phyloP scores from a whole-genome alignment of 2,113 vertebrate species.

The Anarhynchus alexandrinus region DNA sequence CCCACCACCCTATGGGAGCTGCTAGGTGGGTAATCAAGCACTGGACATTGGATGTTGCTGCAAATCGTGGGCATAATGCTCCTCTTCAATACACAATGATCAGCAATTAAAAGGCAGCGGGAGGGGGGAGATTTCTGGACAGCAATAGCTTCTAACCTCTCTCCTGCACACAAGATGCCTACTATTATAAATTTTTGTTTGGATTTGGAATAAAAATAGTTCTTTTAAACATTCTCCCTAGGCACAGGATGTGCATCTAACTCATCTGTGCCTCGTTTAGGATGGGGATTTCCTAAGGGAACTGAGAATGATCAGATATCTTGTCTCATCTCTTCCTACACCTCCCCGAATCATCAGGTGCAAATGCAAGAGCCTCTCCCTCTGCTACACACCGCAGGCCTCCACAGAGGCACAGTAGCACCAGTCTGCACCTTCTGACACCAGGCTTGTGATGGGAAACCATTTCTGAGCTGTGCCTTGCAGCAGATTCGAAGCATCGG shows the following conservation, averaged over 20 bases:
- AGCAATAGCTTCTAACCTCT: background rate
- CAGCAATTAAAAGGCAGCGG: background rate
- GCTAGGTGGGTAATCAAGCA: background rate
- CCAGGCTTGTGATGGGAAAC: background rate
- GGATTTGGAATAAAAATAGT: background rate
- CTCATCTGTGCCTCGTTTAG: rapidly evolving
- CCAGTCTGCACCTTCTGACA: background rate
- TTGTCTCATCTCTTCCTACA: background rate
- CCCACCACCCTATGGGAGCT: background rate
- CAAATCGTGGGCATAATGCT: background rate
- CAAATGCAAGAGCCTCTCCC: background rate
- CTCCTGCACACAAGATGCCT: background rate
- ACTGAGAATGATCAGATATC: rapidly evolving
- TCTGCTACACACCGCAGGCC: rapidly evolving
- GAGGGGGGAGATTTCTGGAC: background rate
- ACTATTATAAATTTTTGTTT: background rate
- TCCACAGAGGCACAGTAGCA: background rate
- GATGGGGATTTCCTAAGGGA: background rate
- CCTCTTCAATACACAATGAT: background rate
- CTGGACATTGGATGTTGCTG: background rate
- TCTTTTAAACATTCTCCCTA: background rate
- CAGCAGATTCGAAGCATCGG: background rate
- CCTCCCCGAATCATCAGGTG: background rate
- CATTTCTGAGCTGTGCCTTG: background rate
- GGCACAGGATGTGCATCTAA: background rate